Evolutionary conservation across 2,113 vertebrate species (phyloP).

Genomic region (Thinocorus orbignyianus): DNA sequence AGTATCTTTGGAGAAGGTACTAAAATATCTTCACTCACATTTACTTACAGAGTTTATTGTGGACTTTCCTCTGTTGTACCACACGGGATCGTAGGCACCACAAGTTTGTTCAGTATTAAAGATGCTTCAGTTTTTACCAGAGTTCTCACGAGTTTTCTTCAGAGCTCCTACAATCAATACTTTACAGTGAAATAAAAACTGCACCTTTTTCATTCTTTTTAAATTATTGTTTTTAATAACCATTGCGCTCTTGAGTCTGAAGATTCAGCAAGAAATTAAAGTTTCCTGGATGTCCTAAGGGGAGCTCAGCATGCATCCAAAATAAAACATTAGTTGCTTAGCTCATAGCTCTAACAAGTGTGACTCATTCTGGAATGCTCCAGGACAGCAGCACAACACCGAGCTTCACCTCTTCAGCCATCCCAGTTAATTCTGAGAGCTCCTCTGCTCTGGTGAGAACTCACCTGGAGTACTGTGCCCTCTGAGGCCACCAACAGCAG

Average conservation of each 20-base stretch:
- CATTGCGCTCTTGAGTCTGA: not conserved
- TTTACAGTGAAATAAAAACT: not conserved
- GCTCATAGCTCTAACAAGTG: not conserved
- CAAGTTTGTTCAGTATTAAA: not conserved
- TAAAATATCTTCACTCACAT: not conserved
- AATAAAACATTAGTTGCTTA: not conserved
- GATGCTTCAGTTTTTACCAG: not conserved
- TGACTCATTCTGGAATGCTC: not conserved
- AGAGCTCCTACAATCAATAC: not conserved
- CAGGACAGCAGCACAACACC: not conserved
- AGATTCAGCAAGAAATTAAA: not conserved
- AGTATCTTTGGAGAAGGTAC: not conserved
- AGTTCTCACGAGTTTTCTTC: not conserved
- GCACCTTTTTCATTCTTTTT: not conserved
- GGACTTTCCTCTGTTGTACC: not conserved
- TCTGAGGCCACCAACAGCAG: not conserved
- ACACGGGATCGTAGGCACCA: accelerated
- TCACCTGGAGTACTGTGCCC: not conserved
- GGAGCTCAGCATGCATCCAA: not conserved
- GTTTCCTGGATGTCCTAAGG: not conserved
- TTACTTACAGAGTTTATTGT: not conserved
- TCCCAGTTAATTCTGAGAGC: not conserved
- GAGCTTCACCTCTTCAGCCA: not conserved
- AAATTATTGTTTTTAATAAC: not conserved
- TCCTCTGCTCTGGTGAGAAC: not conserved